Evolutionary conservation across 1,140 invertebrate species (phyloP), one percentile per base, ranked within the genome.

Genomic region (Lucilia sericata): DNA sequence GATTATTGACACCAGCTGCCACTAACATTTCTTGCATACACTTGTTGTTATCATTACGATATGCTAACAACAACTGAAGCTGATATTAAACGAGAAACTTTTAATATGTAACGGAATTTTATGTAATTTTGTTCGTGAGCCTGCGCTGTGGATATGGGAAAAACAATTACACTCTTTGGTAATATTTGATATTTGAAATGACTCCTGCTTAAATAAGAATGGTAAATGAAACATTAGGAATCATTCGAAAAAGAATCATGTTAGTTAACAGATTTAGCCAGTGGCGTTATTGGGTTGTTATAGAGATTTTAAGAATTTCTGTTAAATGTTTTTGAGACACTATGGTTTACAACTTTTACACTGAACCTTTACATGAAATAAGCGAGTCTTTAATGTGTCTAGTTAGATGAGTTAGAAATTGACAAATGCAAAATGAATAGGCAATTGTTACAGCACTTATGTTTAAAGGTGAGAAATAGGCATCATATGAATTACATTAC

Each of bases 61-160:
- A n/a, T 70, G 65, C 8, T 70, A 70, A 25, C 65, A 70, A 70
- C 65, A 70, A 70, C 65, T 70, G 19, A 70, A 70, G 25, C n/a
- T 21, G n/a, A 21, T 2, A 42, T 42, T 10, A 42, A 9, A 21
- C 12, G 10, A 10, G 19, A 10, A 70, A 70, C 21, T 21, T 70
- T 10, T 10, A 17, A 21, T 3, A 25, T 70, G 65, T 70, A 21
- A 21, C 7, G 65, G 65, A 21, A 70, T 70, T 70, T 70, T 21
- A 21, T 7, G 9, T 70, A 12, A 21, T 3, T 21, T 12, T 21
- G 7, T 70, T 21, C 25, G 25, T 10, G 21, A 21, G 19, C 65
- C 21, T 70, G 65, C 65, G 65, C 60, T 9, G 19, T 21, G 5
- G n/a, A 7, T 70, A 70, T 30, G 25, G 3, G 17, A 70, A 19